A percentile compares a stretch with the other conserved stretches of the same genome.
Evolutionary conservation across 2,113 vertebrate species (phyloP).

Genomic region (Melanostigma gelatinosum): DNA sequence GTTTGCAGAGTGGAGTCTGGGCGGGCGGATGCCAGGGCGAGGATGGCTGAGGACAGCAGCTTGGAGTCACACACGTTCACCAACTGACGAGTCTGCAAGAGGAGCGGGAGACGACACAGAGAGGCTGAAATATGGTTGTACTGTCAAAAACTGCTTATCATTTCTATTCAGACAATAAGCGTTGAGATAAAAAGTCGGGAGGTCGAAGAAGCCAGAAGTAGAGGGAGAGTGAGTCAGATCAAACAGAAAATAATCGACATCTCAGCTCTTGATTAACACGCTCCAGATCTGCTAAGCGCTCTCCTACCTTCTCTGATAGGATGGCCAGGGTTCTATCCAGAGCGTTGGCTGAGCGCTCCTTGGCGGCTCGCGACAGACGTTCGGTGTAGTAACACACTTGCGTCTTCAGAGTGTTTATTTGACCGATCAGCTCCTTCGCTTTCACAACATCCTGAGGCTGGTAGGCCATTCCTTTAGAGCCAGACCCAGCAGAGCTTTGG

Average conservation of each 20-base stretch:
- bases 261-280: background rate
- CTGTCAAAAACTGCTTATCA: background rate
- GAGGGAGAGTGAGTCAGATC: background rate
- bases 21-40: slow-evolving; percentile 91
- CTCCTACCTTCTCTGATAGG: slow-evolving; percentile 93
- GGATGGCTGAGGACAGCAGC: slow-evolving; percentile 92
- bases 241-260: background rate
- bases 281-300: background rate
- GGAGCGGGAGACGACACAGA: background rate
- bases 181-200: background rate
- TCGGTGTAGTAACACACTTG: slow-evolving; percentile 99
- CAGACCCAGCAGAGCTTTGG: slow-evolving; percentile 82
- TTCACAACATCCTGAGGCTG: slow-evolving; percentile 93
- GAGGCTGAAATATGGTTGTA: background rate
- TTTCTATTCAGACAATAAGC: background rate
- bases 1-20: slow-evolving; percentile 92
- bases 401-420: slow-evolving; percentile 97
- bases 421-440: slow-evolving; percentile 97
- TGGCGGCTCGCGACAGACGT: slow-evolving; percentile 94
- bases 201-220: background rate
- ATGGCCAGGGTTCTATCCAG: slow-evolving; percentile 96
- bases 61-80: slow-evolving; percentile 97
- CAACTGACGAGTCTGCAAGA: slow-evolving; percentile 91
- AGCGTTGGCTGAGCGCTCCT: slow-evolving; percentile 94
- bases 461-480: slow-evolving; percentile 89